Evolutionary conservation across 1,140 invertebrate species (phyloP).

Genomic region (Kradibia gibbosae): DNA sequence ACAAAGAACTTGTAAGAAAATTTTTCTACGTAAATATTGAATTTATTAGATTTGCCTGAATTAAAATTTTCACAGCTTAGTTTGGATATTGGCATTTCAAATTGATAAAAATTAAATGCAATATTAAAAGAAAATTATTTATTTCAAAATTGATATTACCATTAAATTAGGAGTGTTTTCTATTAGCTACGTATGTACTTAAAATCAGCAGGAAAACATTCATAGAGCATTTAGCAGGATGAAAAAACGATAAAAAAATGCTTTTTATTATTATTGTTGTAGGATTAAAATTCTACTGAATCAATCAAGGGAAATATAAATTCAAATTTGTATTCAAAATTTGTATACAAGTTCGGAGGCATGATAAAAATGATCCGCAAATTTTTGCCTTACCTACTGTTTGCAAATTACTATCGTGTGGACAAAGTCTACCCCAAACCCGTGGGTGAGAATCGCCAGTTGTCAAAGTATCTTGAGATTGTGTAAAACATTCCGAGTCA

Average conservation of each 20-base stretch:
- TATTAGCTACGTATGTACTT: no score
- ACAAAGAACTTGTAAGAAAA: neutral
- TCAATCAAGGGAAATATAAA: no score
- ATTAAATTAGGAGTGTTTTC: neutral
- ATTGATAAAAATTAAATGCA: no score
- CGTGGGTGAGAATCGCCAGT: neutral
- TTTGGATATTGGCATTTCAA: neutral
- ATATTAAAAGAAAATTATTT: no score
- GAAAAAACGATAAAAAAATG: no score
- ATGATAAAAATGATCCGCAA: neutral
- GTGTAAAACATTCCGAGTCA: conserved; percentile 53
- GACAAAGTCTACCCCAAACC: conserved; percentile 62
- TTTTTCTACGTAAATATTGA: neutral
- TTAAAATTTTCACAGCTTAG: neutral
- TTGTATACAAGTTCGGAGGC: neutral
- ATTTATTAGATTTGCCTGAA: neutral
- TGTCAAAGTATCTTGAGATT: conserved; percentile 52
- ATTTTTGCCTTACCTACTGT: conserved; percentile 60
- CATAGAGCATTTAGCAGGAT: no score
- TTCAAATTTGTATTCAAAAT: neutral
- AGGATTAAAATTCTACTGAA: no score
- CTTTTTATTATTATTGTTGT: no score
- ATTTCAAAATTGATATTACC: neutral
- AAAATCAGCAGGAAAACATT: no score
- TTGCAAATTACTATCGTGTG: conserved; percentile 41